Percentiles rank a stretch among this genome's conserved stretches.
phyloP scores from a whole-genome alignment of 2,797 vertebrate species.

The Pygocentrus nattereri region DNA sequence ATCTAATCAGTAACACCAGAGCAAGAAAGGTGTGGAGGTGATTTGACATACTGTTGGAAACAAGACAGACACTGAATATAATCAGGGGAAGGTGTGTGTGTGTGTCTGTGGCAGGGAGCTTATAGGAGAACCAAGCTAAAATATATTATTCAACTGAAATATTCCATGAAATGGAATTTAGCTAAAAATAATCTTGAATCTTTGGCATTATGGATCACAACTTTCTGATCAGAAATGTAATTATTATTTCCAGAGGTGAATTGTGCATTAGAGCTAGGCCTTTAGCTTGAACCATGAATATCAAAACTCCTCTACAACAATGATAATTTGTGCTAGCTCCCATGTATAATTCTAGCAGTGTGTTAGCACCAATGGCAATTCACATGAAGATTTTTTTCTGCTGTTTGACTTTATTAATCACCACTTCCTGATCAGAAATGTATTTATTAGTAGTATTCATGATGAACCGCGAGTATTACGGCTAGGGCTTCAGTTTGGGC shows the following conservation, averaged over 20 bases:
- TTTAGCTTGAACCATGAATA: no score
- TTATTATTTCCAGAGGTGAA: not conserved
- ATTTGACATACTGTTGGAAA: constrained; percentile 19
- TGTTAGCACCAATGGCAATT: no score
- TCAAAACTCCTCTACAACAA: no score
- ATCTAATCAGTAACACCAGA: constrained; percentile 4
- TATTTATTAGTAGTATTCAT: no score
- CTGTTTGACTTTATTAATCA: no score
- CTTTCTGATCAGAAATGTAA: not conserved
- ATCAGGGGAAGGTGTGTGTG: constrained; percentile 1
- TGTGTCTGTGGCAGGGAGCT: not conserved
- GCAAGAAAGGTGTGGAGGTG: not conserved
- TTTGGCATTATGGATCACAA: not conserved
- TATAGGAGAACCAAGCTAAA: not conserved
- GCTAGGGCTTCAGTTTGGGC: no score
- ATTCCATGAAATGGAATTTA: not conserved
- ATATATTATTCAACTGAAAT: not conserved
- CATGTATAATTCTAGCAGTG: no score
- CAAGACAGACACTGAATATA: constrained; percentile 16
- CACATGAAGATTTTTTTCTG: no score
- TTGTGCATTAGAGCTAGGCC: no score
- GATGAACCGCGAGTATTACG: no score
- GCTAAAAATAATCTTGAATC: not conserved
- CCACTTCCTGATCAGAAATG: no score
- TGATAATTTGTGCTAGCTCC: no score